A percentile compares a stretch with the other conserved stretches of the same genome.
These are phyloP conservation scores for Gortyna flavago DNA, from an alignment of 2,888 invertebrate species.

Conservation along the genomic window DNA sequence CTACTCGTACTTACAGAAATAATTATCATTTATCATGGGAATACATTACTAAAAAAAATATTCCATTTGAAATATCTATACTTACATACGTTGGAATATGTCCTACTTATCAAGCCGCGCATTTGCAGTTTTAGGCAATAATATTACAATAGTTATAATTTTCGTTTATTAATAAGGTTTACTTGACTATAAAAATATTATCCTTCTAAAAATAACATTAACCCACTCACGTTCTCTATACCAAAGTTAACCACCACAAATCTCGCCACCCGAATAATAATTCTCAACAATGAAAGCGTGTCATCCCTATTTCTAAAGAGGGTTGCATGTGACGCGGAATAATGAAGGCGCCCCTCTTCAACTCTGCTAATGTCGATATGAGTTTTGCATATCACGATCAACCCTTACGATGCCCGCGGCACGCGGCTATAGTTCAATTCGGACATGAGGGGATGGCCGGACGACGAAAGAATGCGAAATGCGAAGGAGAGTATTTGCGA, in stretches of 20 bases:
- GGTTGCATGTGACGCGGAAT: constrained; percentile 84
- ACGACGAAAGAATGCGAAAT: constrained; percentile 38
- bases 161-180: background rate
- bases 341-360: constrained; percentile 80
- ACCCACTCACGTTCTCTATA: background rate
- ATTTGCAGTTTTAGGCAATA: background rate
- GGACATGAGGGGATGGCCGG: constrained; percentile 41
- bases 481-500: constrained; percentile 24
- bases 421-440: constrained; percentile 32
- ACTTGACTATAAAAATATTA: background rate
- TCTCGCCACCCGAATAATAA: background rate
- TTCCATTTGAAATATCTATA: no score
- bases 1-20: background rate
- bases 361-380: constrained; percentile 73
- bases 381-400: constrained; percentile 80
- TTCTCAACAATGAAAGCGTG: constrained; percentile 32
- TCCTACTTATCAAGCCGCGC: no score
- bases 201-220: background rate
- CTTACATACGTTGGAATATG: no score
- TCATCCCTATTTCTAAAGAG: constrained; percentile 79
- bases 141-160: background rate
- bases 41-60: no score
- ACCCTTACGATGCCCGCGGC: constrained; percentile 48
- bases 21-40: background rate
- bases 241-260: background rate